These are phyloP conservation scores for Bombus vancouverensis DNA, from an alignment of 1,140 invertebrate genomes.

Conservation along the genomic window DNA sequence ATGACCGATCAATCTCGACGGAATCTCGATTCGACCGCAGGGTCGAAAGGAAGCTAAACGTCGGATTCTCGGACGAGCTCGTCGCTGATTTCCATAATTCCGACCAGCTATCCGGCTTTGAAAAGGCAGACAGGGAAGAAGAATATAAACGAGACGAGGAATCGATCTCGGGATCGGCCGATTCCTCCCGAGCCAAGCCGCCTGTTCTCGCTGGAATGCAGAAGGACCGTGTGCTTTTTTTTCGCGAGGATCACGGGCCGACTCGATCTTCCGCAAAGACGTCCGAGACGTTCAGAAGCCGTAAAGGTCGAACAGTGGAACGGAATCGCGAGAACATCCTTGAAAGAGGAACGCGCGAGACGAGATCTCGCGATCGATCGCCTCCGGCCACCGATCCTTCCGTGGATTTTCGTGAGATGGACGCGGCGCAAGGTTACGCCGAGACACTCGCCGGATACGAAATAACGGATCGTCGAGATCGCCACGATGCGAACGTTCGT, in stretches of 20 bases:
- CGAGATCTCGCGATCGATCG: constrained; percentile 36
- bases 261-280: constrained; percentile 47
- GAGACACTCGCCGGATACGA: constrained; percentile 5
- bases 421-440: not conserved
- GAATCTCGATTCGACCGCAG: not conserved
- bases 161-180: not conserved
- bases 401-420: constrained; percentile 17
- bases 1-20: not conserved
- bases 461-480: not conserved
- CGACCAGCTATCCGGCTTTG: not conserved
- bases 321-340: constrained; percentile 28
- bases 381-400: constrained; percentile 16
- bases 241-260: constrained; percentile 27
- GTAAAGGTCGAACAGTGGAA: constrained; percentile 36
- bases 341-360: constrained; percentile 9
- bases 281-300: constrained; percentile 22
- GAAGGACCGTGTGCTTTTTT: constrained; percentile 25
- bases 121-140: not conserved
- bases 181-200: not conserved
- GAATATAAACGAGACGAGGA: not conserved
- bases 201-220: constrained; percentile 25
- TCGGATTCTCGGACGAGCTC: not conserved
- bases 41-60: not conserved
- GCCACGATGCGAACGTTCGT: no score
- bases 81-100: constrained; percentile 13